Evolutionary conservation across 2,888 invertebrate species (phyloP).

Genomic region (Athrips mouffetella): DNA sequence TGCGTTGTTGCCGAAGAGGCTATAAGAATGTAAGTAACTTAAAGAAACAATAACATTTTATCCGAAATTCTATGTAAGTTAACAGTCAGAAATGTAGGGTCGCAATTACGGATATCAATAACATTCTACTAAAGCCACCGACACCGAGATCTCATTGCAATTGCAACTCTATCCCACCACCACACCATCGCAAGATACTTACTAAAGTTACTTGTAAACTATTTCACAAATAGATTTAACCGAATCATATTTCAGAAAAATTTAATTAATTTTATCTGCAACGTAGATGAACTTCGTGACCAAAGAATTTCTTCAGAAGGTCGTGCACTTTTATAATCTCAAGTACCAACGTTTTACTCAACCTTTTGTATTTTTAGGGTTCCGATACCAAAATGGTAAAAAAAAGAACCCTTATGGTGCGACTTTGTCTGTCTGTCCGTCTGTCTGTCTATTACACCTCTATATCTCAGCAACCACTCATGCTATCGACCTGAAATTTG

Average conservation of each 20-base stretch:
- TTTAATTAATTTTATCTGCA: constrained; percentile 27
- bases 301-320: constrained; percentile 40
- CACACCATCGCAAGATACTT: constrained; percentile 26
- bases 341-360: constrained; percentile 51
- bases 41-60: too few relatives aligned
- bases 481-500: too few relatives aligned
- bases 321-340: constrained; percentile 57
- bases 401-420: too few relatives aligned
- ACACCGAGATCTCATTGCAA: constrained; percentile 45
- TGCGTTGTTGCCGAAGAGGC: too few relatives aligned
- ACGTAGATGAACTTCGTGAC: constrained; percentile 45
- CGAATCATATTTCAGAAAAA: constrained; percentile 25
- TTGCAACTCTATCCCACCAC: constrained; percentile 25
- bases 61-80: too few relatives aligned
- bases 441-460: too few relatives aligned
- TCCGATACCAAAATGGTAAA: too few relatives aligned
- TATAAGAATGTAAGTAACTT: too few relatives aligned
- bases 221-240: constrained; percentile 20
- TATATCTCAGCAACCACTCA: too few relatives aligned
- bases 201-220: constrained; percentile 28
- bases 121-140: constrained; percentile 44
- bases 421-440: too few relatives aligned
- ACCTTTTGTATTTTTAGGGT: constrained; percentile 24
- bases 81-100: too few relatives aligned
- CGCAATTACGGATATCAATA: constrained; percentile 20